Conservation (phyloP, 30 jellyfish, hydroid and myxozoan genomes). For the Clytia hemisphaerica region DNA sequence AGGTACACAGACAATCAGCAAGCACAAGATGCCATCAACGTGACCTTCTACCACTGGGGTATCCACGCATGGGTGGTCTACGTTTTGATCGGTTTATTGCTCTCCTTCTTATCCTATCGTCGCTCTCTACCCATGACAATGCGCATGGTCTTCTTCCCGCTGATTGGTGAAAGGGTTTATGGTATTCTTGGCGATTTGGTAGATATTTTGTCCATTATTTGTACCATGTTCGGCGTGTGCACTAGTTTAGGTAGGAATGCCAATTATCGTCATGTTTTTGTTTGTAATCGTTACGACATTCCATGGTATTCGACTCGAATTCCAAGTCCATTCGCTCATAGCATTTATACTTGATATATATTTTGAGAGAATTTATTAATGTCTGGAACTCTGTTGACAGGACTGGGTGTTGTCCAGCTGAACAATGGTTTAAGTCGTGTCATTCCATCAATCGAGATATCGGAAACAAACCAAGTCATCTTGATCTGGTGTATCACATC, state of each 20-base stretch:
- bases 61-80: slow-evolving; percentile 90
- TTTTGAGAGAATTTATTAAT: too few relatives aligned
- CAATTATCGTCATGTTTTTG: too few relatives aligned
- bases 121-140: slow-evolving; percentile 83
- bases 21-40: slow-evolving; percentile 86
- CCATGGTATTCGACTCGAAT: too few relatives aligned
- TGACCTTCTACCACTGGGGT: slow-evolving; percentile 92
- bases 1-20: slow-evolving; percentile 91
- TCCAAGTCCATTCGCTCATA: too few relatives aligned
- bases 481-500: slow-evolving; percentile 88
- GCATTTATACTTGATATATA: too few relatives aligned
- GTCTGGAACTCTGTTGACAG: not conserved
- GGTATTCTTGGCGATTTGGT: slow-evolving; percentile 78
- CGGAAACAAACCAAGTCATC: slow-evolving; percentile 50
- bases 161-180: slow-evolving; percentile 71
- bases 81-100: slow-evolving; percentile 67
- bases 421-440: slow-evolving; percentile 70
- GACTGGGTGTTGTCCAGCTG: slow-evolving; percentile 80
- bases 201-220: slow-evolving; percentile 73
- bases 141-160: slow-evolving; percentile 86
- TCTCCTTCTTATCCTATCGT: slow-evolving; percentile 65
- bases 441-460: slow-evolving; percentile 40
- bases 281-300: too few relatives aligned
- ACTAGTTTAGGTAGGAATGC: slow-evolving; percentile 69
- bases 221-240: slow-evolving; percentile 90